Evolutionary conservation across 1,140 invertebrate genomes (phyloP), one percentile per base, ranked within the genome.

Genomic region (Plutomurus gul): DNA sequence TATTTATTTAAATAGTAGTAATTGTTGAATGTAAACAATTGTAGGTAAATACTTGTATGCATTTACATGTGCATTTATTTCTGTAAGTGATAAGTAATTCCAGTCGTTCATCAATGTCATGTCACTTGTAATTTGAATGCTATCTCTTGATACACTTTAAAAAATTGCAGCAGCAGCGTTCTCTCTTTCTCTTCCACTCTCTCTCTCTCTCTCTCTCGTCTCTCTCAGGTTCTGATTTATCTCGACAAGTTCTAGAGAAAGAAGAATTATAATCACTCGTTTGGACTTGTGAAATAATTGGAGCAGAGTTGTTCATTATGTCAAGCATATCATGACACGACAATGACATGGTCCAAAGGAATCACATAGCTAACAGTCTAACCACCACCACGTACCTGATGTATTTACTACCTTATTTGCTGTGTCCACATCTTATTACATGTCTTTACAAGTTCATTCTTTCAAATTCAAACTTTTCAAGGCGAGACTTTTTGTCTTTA

Each of bases 251-350:
- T 60, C 51, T 16, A 22, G 39, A 43, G 11, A 43, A 43, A 13
- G 10, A 43, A n/a, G 2, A n/a, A n/a, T n/a, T n/a, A n/a, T 8
- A 43, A 7, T 10, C 39, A 49, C n/a, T 49, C 20, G 1, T 3
- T 49, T 49, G n/a, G 11, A 49, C 47, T 36, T 65, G 56, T 65
- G 25, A 65, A 65, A 33, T 65, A 65, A 65, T 65, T 65, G 56
- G 56, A 65, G 27, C 56, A 65, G 27, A 65, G 56, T 16, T 33
- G 56, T 65, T 33, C 16, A 65, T 65, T 65, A 65, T 65, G 56
- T 65, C 56, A 65, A 65, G 30, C 36, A 65, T 65, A 30, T 65
- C 56, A 65, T 65, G 51, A 60, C 51, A 60, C 27, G 56, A 65
- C 56, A 65, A 30, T 65, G 56, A 60, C 51, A 65, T 30, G 56